A percentile compares a stretch with the other conserved stretches of the same genome.
phyloP scores from a whole-genome alignment of 2,888 invertebrate genomes.

The Charanyca ferruginea region DNA sequence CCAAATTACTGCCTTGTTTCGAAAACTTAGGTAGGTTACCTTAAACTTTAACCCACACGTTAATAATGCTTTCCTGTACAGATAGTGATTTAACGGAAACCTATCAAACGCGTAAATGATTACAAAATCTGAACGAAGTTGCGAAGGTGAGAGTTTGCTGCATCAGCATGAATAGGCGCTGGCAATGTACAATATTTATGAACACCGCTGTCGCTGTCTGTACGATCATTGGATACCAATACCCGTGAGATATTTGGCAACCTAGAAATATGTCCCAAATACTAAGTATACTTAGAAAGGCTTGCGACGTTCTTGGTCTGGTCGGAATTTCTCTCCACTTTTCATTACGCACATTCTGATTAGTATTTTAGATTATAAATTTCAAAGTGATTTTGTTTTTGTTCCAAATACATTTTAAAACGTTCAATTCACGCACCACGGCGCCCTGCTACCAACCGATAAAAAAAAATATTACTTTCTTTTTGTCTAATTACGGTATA shows the following conservation, averaged over 20 bases:
- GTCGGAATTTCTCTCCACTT: background rate
- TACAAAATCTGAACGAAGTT: constrained; percentile 11
- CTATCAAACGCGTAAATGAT: background rate
- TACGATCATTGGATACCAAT: background rate
- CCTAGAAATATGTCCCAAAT: background rate
- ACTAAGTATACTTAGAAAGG: background rate
- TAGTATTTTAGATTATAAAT: background rate
- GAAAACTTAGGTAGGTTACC: background rate
- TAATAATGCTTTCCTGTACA: background rate
- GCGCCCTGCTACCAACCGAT: no score
- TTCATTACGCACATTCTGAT: background rate
- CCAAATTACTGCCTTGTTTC: background rate
- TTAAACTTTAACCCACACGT: background rate
- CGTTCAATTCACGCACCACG: no score
- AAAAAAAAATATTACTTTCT: no score
- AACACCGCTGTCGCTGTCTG: background rate
- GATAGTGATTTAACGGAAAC: background rate
- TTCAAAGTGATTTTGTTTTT: no score
- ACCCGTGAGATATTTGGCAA: background rate
- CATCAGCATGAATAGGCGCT: constrained; percentile 43
- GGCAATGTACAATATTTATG: background rate
- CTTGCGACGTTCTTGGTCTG: background rate
- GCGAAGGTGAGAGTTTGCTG: constrained; percentile 41
- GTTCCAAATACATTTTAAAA: no score
- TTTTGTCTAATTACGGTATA: no score